Evolutionary conservation across 2,797 vertebrate genomes (phyloP), one percentile per base, ranked within the genome.

Genomic region (Neosilurus hyrtlii): DNA sequence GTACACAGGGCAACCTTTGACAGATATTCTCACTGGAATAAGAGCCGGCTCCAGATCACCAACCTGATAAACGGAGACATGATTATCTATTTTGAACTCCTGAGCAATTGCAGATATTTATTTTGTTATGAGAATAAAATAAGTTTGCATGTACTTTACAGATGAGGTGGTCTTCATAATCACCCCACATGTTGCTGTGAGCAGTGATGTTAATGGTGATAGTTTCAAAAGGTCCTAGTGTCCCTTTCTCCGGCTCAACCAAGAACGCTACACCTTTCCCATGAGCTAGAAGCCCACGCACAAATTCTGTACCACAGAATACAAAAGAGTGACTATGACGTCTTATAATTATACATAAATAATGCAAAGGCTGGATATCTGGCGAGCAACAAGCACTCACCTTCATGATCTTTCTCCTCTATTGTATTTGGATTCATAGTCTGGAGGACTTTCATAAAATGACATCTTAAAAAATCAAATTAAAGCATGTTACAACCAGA

Each of bases 141-240:
- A 35, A 35, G 18, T 54, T 70, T 59, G 49, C 37, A 70, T 37
- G 56, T 93, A 98, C 98, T 94, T 88, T 91, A 87, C 96, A 99
- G 84, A 96, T n/a, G 68, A 99, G 97, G 8, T 84, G 83, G 87
- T 99, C 98, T 63, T 73, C 89, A 91, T 99, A 99, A 75, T 96
- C 93, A 52, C 98, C 98, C 98, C 98, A 99, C 96, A 99, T 97
- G 89, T 96, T 94, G 15, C 92, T 95, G 84, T 95, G 96, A 84
- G 93, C 96, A 0, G 94, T 94, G 91, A 99, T 92, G 72, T 93
- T 89, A 80, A 99, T 87, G 16, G 74, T 87, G 26, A 91, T 92
- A 67, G 94, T 91, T 90, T 97, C 93, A 87, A 95, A 96, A 3
- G 96, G 89, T 61, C 90, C 91, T 88, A 99, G 92, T 3, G 30